Conservation (phyloP, 2,797 vertebrate species). For the Hafferia zeledoni region DNA sequence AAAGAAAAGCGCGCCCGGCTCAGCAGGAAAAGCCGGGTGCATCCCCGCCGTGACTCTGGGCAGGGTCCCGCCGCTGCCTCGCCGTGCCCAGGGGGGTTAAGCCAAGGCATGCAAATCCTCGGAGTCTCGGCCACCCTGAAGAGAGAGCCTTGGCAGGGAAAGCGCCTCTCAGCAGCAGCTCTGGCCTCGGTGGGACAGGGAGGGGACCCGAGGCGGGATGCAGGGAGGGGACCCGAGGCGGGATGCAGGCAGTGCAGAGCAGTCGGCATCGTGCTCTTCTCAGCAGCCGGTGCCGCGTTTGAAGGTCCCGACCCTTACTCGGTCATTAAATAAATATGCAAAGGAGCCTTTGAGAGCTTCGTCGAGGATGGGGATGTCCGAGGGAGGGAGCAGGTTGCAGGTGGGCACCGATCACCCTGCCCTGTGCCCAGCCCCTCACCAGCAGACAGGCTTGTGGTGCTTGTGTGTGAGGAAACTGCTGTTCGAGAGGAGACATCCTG, state of each 20-base stretch:
- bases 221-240: neutral
- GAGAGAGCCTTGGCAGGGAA: slow-evolving; percentile 10
- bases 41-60: neutral
- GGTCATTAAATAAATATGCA: neutral
- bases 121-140: neutral
- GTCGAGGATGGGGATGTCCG: fast-evolving
- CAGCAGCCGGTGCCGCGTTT: neutral
- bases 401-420: neutral
- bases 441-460: fast-evolving
- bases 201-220: neutral
- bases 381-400: neutral
- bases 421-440: neutral
- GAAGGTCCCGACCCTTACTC: neutral
- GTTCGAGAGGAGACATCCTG: neutral
- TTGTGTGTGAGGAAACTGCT: neutral
- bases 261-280: neutral
- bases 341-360: neutral
- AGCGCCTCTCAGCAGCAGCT: neutral
- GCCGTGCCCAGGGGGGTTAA: neutral
- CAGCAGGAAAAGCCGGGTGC: neutral
- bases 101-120: neutral
- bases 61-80: neutral
- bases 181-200: neutral
- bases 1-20: neutral
- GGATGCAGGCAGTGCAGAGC: neutral